Conservation (phyloP, 2,888 invertebrate species). For the Marronus borbonicus region DNA sequence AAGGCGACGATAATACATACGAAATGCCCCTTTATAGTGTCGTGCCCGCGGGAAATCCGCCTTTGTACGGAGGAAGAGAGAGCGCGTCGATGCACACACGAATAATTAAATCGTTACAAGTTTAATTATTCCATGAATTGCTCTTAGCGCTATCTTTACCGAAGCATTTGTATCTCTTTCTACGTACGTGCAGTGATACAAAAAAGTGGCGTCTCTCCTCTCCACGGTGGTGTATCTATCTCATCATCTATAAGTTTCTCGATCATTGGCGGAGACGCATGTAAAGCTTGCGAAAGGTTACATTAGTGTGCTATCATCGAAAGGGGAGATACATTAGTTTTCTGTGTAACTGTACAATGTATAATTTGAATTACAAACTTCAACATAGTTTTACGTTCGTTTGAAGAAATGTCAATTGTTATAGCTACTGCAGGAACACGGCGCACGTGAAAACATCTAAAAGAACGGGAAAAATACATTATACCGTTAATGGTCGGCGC, state of each 20-base stretch:
- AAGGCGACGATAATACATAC: constrained; percentile 41
- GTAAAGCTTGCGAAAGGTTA: too few relatives aligned
- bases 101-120: constrained; percentile 50
- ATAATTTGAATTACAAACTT: constrained; percentile 33
- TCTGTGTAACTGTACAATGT: neutral
- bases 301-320: too few relatives aligned
- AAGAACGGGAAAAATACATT: constrained; percentile 31
- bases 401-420: constrained; percentile 40
- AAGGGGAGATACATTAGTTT: too few relatives aligned
- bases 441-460: constrained; percentile 34
- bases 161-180: neutral
- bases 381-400: constrained; percentile 22
- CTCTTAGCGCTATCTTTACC: constrained; percentile 9
- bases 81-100: constrained; percentile 1
- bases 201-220: too few relatives aligned
- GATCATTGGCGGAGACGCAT: too few relatives aligned
- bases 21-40: constrained; percentile 37
- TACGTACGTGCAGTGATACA: neutral
- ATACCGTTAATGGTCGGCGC: constrained; percentile 32
- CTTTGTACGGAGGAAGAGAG: neutral
- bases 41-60: constrained; percentile 32
- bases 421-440: constrained; percentile 13
- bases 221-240: too few relatives aligned
- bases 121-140: constrained; percentile 47
- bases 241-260: too few relatives aligned